phyloP scores from a whole-genome alignment of 2,888 invertebrate species.

The Monopis laevigella region DNA sequence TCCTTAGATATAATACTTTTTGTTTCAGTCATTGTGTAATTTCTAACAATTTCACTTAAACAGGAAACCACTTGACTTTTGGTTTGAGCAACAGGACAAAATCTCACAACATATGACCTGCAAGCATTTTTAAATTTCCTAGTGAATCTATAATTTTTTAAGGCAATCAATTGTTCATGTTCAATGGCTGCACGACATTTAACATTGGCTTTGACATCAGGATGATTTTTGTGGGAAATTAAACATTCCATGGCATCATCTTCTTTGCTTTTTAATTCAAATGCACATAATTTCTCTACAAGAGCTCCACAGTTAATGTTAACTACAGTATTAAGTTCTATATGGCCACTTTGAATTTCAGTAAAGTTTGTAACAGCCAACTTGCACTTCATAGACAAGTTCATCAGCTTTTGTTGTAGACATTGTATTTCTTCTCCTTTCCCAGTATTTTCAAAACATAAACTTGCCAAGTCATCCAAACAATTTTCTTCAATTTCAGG shows the following conservation, averaged over 20 bases:
- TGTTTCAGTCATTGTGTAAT: slow-evolving; percentile 82
- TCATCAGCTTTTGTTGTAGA: slow-evolving; percentile 85
- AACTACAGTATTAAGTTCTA: slow-evolving; percentile 90
- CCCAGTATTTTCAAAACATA: slow-evolving; percentile 86
- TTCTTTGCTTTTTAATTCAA: slow-evolving; percentile 76
- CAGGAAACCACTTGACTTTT: slow-evolving; percentile 85
- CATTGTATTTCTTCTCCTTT: slow-evolving; percentile 94
- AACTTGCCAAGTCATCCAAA: slow-evolving; percentile 82
- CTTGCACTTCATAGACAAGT: slow-evolving; percentile 74
- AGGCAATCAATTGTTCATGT: slow-evolving; percentile 93
- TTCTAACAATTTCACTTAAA: slow-evolving; percentile 89
- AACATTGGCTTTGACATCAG: slow-evolving; percentile 76
- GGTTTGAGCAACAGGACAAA: slow-evolving; percentile 75
- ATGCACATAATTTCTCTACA: slow-evolving; percentile 79
- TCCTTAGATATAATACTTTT: slow-evolving; percentile 85
- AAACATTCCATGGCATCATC: slow-evolving; percentile 95
- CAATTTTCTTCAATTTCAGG: slow-evolving; percentile 95
- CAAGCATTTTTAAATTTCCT: slow-evolving; percentile 96
- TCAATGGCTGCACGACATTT: slow-evolving; percentile 95
- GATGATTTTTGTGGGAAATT: slow-evolving; percentile 89
- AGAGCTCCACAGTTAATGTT: slow-evolving; percentile 82
- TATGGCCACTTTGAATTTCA: slow-evolving; percentile 87
- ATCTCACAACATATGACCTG: slow-evolving; percentile 78
- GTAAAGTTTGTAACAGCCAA: slow-evolving; percentile 85
- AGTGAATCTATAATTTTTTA: slow-evolving; percentile 94